Conservation (phyloP, 2,797 vertebrate species). For the Gorsachius magnificus region DNA sequence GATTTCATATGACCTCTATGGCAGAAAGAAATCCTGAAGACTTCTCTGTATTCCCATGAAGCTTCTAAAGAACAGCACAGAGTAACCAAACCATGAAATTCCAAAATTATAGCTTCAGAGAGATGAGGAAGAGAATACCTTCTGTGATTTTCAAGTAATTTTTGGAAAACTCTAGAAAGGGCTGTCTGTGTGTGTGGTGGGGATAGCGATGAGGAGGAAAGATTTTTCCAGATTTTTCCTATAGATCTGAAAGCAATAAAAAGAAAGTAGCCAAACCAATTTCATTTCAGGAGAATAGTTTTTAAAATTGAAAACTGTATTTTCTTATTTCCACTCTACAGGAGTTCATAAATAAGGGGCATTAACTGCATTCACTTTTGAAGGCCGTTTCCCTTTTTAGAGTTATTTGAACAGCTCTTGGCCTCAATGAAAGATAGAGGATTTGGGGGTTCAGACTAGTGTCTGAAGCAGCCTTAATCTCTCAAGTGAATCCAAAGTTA, state of each 20-base stretch:
- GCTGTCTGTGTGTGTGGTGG: fast-evolving
- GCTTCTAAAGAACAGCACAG: neutral
- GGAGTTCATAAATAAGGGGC: neutral
- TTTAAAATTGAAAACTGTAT: neutral
- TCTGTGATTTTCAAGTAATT: neutral
- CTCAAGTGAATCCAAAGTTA: neutral
- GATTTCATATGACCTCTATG: neutral
- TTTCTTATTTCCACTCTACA: neutral
- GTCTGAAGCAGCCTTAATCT: neutral
- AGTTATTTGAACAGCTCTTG: neutral
- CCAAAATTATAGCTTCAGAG: neutral
- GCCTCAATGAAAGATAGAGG: neutral
- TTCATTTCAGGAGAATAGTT: neutral
- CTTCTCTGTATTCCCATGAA: neutral
- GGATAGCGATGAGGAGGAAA: neutral
- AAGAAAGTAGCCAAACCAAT: neutral
- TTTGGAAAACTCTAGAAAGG: neutral
- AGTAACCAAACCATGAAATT: neutral
- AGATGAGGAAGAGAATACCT: neutral
- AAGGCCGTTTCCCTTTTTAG: neutral
- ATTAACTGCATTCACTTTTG: neutral
- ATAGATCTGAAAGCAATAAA: neutral
- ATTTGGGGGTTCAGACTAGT: neutral
- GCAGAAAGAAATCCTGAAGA: neutral
- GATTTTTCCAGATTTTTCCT: neutral